phyloP scores from a whole-genome alignment of 2,797 vertebrate species.

The Thalassophryne amazonica region DNA sequence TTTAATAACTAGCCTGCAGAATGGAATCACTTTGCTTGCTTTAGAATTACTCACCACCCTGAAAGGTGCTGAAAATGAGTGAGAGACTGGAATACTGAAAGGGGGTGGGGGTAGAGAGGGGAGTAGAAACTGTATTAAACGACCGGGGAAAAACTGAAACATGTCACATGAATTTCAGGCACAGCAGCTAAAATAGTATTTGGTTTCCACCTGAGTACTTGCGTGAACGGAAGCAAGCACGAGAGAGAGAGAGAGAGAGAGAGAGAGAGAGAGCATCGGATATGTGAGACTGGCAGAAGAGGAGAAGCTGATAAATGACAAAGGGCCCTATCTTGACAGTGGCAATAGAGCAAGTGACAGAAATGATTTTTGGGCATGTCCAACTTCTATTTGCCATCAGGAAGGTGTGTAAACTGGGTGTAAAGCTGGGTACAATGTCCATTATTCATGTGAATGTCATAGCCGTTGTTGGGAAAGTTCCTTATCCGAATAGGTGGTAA shows the following conservation, averaged over 20 bases:
- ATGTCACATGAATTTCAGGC: constrained; percentile 64
- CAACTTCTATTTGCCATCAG: no score
- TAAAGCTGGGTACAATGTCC: no score
- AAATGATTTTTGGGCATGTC: no score
- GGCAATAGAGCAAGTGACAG: not conserved
- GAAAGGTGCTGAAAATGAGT: constrained; percentile 35
- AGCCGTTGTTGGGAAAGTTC: no score
- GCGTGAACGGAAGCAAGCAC: not conserved
- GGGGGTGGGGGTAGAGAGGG: constrained; percentile 11
- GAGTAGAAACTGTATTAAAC: constrained; percentile 46
- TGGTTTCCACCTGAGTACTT: constrained; percentile 43
- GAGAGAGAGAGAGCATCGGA: not conserved
- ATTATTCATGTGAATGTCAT: no score
- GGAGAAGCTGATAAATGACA: not conserved
- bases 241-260: not conserved
- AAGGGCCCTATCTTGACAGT: no score
- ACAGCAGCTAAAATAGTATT: constrained; percentile 47
- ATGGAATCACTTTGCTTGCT: constrained; percentile 72
- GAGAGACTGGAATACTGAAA: constrained; percentile 42
- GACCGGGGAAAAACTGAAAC: constrained; percentile 50
- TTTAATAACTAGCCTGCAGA: constrained; percentile 74
- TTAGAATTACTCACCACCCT: constrained; percentile 67
- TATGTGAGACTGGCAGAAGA: not conserved
- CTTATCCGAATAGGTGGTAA: no score
- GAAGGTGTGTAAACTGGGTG: no score